phyloP scores from a whole-genome alignment of 2,113 vertebrate genomes.

The Ovis canadensis region DNA sequence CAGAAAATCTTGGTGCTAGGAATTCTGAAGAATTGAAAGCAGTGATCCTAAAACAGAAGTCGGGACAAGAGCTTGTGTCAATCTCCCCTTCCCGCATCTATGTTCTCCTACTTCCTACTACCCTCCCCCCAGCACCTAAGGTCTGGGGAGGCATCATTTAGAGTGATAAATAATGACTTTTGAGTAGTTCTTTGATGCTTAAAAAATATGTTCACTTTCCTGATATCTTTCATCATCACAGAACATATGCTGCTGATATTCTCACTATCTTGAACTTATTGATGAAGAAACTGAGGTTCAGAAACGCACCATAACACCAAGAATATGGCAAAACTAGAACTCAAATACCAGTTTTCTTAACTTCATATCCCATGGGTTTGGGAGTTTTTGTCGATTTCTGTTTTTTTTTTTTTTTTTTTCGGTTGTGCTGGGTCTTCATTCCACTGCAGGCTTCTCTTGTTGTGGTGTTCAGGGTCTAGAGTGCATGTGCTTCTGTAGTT shows the following conservation, averaged over 20 bases:
- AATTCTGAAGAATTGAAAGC: background rate
- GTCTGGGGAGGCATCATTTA: background rate
- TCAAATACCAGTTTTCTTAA: background rate
- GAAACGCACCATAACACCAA: background rate
- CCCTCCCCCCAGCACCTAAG: background rate
- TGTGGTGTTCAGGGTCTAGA: background rate
- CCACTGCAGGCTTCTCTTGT: background rate
- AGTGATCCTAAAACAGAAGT: background rate
- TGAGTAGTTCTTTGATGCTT: background rate
- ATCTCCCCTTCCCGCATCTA: background rate
- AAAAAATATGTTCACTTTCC: background rate
- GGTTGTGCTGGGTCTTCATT: background rate
- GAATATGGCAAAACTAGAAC: background rate
- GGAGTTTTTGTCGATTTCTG: background rate
- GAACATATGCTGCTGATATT: background rate
- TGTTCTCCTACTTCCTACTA: background rate
- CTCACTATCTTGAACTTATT: background rate
- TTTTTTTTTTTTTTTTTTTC: fast-evolving
- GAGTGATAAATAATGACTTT: background rate
- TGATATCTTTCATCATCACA: background rate
- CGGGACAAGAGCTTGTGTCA: background rate
- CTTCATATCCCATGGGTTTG: background rate
- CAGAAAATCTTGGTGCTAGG: background rate
- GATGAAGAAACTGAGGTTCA: background rate
- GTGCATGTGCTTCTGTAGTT: background rate